Evolutionary conservation across 2,797 vertebrate genomes (phyloP), one percentile per base, ranked within the genome.

Genomic region (Sebastes steindachneri): DNA sequence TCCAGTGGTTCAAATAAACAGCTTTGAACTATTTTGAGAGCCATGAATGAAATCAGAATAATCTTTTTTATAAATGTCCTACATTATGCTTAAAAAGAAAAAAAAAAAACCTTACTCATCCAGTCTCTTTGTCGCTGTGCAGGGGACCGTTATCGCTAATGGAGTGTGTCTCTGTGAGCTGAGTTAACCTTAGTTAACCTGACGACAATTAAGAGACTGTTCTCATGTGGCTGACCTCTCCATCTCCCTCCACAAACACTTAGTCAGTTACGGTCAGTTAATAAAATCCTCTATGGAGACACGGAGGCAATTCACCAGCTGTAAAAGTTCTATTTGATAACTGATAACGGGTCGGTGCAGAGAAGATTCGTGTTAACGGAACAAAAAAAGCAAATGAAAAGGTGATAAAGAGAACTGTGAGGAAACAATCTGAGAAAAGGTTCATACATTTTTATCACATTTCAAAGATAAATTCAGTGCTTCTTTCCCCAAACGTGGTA

Each of bases 361-460:
- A 74, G 68, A 67, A 80, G 76, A 90, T 84, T 68, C 63, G 66
- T 54, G 68, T 71, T 80, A 53, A 79, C 7, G 17, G 79, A 82
- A 69, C 28, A 76, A 53, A 79, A 79, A 84, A 63, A 62, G 28
- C 28, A 71, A 59, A 9, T 14, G 23, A 15, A 51, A 28, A 77
- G 62, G 79, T 64, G 77, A 87, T 88, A 86, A 91, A 91, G 77
- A 83, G 75, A 80, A 79, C 45, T 57, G 66, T 55, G 55, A 72
- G 55, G 37, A 41, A 14, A 80, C 58, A 10, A 26, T 68, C 70
- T 29, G 63, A 84, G 68, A 69, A 69, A 45, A 78, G 65, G 26
- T 83, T 89, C 58, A 81, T 82, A 51, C 73, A 75, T 82, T 89
- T 88, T 33, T 85, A 84, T 90, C 83, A 77, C 51, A 73, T 84